phyloP scores from a whole-genome alignment of 2,797 vertebrate genomes.

The Myotis planiceps region DNA sequence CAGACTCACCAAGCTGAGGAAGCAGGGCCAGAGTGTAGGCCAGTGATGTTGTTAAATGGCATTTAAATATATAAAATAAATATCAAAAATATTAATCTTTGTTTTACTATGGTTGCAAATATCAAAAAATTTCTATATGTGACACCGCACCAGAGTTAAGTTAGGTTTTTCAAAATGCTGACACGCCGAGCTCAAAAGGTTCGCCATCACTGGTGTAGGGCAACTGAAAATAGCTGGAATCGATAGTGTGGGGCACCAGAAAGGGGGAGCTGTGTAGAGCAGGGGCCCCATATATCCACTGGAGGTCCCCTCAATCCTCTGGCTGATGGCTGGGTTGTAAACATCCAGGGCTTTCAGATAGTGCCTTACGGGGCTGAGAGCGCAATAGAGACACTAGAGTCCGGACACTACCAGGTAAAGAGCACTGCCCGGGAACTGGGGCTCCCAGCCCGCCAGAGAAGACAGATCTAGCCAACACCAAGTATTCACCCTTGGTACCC shows the following conservation, averaged over 20 bases:
- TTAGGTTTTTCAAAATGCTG: no score
- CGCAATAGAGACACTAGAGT: not conserved
- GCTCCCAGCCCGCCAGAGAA: not conserved
- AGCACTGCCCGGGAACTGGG: not conserved
- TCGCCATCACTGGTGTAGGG: no score
- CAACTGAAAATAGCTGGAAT: not conserved
- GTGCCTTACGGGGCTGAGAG: not conserved
- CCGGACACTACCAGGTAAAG: not conserved
- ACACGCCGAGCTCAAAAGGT: no score
- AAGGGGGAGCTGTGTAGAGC: not conserved
- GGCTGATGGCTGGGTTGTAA: not conserved
- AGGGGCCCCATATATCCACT: fast-evolving
- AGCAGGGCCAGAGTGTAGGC: not conserved
- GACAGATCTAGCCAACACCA: not conserved
- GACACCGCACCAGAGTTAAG: no score
- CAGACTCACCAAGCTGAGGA: not conserved
- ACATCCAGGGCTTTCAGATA: not conserved
- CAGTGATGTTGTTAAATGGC: no score
- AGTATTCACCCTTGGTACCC: not conserved
- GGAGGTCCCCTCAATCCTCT: not conserved
- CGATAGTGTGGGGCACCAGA: not conserved
- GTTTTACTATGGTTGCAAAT: no score
- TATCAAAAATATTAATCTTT: no score
- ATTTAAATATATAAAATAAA: no score
- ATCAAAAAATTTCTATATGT: no score